Base-by-base conservation (phyloP, 2,888 invertebrate genomes). In the Tenthredo distinguenda region DNA sequence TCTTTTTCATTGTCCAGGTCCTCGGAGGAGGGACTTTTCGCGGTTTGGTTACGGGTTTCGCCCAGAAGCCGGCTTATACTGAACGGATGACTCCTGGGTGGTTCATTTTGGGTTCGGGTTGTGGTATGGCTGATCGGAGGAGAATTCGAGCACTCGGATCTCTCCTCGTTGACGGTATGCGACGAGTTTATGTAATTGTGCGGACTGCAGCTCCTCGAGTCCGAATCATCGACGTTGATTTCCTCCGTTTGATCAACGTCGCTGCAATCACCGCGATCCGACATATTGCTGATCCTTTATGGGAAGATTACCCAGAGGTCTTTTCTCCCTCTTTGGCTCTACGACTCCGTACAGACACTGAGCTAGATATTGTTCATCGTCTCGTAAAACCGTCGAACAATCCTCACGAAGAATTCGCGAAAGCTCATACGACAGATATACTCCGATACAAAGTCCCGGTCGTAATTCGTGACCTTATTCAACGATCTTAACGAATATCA, bases 191-290 rank as follows among this genome's bases (percentile, higher is more conserved):
- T 81, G 85, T 91, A 92, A 85, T 91, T 91, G 0, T 89, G 90
- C 15, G 91, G 90, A 84, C 91, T 91, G 86, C 91, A 92, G 86
- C 92, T 93, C 21, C 91, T 90, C 62, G 93, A 92, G 85, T 92
- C 92, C 4, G 92, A 90, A 84, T 93, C 93, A 86, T 93, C 93
- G 62, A 93, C 93, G 88, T 93, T 93, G 85, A 93, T 93, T 90
- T 93, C 93, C 89, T 93, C 93, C 87, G 92, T 90, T 83, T 92
- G 91, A 86, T 93, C 93, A 86, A 91, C 89, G 86, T 93, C 93
- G 87, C 93, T 92, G 87, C 81, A 58, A 50, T 92, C 93, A 12
- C 90, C 92, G 89, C 88, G 92, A 84, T 92, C 91, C 87, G 93
- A 92, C 93, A 92, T 93, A 76, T 26, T 88, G 74, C 7, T 7